Evolutionary conservation across 2,888 invertebrate genomes (phyloP).

Genomic region (Hedya salicella): DNA sequence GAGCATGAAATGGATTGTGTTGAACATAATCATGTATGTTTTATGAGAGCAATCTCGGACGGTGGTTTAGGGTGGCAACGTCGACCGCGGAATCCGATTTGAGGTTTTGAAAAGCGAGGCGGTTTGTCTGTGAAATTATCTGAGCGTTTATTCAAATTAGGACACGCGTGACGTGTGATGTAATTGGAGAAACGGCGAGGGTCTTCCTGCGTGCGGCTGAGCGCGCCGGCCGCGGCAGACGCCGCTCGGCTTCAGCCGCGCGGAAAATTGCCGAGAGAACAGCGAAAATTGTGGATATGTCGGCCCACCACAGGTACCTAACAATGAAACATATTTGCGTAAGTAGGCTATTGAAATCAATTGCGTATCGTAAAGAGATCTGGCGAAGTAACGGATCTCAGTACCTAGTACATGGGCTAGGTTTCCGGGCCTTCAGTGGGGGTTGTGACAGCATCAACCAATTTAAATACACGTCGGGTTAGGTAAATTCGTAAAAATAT

Average conservation of each 20-base stretch:
- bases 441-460: not conserved
- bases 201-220: slow-evolving; percentile 46
- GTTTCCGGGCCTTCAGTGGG: not conserved
- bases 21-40: slow-evolving; percentile 48
- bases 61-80: slow-evolving; percentile 30
- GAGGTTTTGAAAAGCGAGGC: slow-evolving; percentile 40
- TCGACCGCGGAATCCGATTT: slow-evolving; percentile 41
- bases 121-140: slow-evolving; percentile 42
- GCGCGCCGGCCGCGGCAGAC: slow-evolving; percentile 53
- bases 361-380: slow-evolving; percentile 24
- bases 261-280: slow-evolving; percentile 65
- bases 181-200: slow-evolving; percentile 44
- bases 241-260: slow-evolving; percentile 54
- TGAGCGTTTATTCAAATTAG: slow-evolving; percentile 57
- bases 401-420: not conserved
- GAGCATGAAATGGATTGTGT: slow-evolving; percentile 45
- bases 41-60: slow-evolving; percentile 44
- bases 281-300: slow-evolving; percentile 59
- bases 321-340: slow-evolving; percentile 54
- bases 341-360: slow-evolving; percentile 48
- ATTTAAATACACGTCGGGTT: no score
- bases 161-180: slow-evolving; percentile 48
- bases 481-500: no score
- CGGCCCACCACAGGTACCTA: slow-evolving; percentile 46
- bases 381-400: slow-evolving; percentile 21